phyloP scores from a whole-genome alignment of 2,113 vertebrate genomes.

The Chloropsis cyanopogon region DNA sequence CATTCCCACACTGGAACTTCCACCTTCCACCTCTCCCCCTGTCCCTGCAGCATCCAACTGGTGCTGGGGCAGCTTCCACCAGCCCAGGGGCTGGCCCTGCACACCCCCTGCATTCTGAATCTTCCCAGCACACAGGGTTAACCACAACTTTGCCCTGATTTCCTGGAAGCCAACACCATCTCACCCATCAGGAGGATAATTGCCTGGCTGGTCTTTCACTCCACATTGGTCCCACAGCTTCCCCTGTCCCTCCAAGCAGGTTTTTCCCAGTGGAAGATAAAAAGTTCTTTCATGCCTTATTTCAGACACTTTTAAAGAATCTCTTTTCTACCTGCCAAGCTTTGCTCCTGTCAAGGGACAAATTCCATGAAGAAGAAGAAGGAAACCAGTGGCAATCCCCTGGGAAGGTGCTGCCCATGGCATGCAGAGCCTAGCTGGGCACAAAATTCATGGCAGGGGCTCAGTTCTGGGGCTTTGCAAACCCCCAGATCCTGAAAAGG shows the following conservation, averaged over 20 bases:
- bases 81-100: background rate
- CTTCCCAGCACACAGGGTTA: background rate
- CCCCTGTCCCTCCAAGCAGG: background rate
- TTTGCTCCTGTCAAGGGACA: background rate
- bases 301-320: background rate
- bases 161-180: background rate
- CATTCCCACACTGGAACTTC: background rate
- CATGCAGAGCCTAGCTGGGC: background rate
- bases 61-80: background rate
- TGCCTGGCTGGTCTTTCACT: background rate
- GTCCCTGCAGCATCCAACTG: background rate
- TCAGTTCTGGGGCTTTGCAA: background rate
- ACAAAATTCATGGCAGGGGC: background rate
- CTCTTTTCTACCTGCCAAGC: background rate
- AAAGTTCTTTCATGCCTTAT: background rate
- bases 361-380: background rate
- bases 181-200: background rate
- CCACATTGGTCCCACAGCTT: background rate
- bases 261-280: background rate
- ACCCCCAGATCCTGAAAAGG: background rate
- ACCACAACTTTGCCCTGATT: background rate
- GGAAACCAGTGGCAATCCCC: background rate
- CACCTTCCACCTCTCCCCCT: background rate
- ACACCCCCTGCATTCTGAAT: background rate
- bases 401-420: background rate